Conservation (phyloP, 2,888 invertebrate genomes). For the Drosophila sordidula region DNA sequence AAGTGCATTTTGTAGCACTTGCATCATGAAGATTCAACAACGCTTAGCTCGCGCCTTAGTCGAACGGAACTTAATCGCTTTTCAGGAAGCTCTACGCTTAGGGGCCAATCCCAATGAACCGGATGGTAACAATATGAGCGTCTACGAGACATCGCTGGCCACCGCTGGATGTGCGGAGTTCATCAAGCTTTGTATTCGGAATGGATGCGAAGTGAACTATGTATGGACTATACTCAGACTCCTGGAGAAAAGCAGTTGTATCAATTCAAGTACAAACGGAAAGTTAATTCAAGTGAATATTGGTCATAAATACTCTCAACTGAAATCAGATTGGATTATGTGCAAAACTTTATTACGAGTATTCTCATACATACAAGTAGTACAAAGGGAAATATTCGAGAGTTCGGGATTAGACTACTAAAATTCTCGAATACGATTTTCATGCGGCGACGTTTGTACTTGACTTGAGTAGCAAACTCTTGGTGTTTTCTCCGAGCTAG, state of each 20-base stretch:
- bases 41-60: constrained; percentile 10
- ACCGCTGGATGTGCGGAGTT: constrained; percentile 9
- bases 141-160: constrained; percentile 28
- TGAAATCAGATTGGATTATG: too few relatives aligned
- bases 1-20: background rate
- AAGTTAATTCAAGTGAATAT: too few relatives aligned
- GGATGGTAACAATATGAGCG: background rate
- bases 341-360: too few relatives aligned
- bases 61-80: background rate
- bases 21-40: constrained; percentile 16
- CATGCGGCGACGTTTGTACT: too few relatives aligned
- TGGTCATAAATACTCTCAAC: too few relatives aligned
- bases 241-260: too few relatives aligned
- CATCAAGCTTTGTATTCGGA: constrained; percentile 21
- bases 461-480: background rate
- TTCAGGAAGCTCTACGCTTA: background rate
- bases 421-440: too few relatives aligned
- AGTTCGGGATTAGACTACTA: too few relatives aligned
- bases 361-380: too few relatives aligned
- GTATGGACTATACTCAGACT: constrained; percentile 9
- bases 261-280: too few relatives aligned
- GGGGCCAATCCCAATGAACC: background rate
- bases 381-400: too few relatives aligned
- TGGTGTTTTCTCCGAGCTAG: background rate
- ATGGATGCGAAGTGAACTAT: constrained; percentile 19